Evolutionary conservation across 2,888 invertebrate species (phyloP), one percentile per base, ranked within the genome.

Genomic region (Dynastes grantii): DNA sequence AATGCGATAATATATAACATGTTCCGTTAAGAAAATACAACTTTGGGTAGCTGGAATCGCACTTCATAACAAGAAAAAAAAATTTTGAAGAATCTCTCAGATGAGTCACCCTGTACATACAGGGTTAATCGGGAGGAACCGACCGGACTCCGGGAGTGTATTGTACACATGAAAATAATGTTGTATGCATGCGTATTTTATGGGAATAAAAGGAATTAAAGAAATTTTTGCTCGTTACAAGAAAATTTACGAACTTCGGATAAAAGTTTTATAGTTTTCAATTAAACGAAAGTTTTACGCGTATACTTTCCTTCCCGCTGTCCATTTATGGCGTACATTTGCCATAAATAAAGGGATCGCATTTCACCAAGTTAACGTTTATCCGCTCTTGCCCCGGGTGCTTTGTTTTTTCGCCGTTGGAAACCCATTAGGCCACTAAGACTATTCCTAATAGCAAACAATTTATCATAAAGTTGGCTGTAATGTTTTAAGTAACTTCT

Each of bases 401-500:
- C 55, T 55, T 55, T 55, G 55, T 55, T 55, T 55, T 55, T 55
- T 55, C 55, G n/a, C 55, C 16, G 16, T 13, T 55, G 55, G 55
- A 13, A 13, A 55, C n/a, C 55, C 55, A 55, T 55, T 55, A 55
- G 16, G 16, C 16, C 55, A n/a, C 5, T 9, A 45, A 16, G 55
- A 55, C 55, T 55, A 55, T 55, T 55, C 16, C 4, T 55, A 55
- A 55, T 55, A 55, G 6, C 55, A 55, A 55, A 55, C n/a, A 55
- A 55, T 55, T 55, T 55, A 55, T 55, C 55, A 55, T 55, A n/a
- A 55, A 55, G 11, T n/a, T 55, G n/a, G 55, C 16, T 55, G n/a
- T n/a, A 11, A 55, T 6, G 55, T 55, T 55, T 55, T 55, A n/a
- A 55, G 55, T 55, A 55, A 55, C n/a, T 55, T n/a, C 16, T n/a